These are phyloP conservation scores for Hyppa rectilinea DNA, from an alignment of 2,888 invertebrate species.

Conservation along the genomic window DNA sequence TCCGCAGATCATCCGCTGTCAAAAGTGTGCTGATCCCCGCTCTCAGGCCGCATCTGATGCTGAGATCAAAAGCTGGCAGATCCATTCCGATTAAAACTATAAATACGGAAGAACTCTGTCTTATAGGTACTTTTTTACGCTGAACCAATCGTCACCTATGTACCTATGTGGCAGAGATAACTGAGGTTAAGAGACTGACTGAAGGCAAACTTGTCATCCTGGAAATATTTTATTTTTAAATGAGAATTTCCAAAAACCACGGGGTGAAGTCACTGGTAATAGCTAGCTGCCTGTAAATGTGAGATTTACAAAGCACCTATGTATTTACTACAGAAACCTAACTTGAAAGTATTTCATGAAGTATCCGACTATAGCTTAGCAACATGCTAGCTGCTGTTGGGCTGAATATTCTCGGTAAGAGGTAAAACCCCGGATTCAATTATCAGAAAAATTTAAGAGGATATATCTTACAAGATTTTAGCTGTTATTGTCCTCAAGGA, in stretches of 20 bases:
- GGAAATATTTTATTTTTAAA: no score
- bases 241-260: no score
- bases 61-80: background rate
- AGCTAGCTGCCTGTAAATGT: background rate
- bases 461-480: background rate
- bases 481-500: background rate
- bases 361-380: background rate
- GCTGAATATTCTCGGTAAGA: slow-evolving; percentile 4
- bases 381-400: background rate
- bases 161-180: no score
- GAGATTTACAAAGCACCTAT: background rate
- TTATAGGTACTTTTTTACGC: background rate
- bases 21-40: background rate
- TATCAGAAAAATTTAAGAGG: background rate
- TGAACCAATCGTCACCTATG: background rate
- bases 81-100: background rate
- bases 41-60: background rate
- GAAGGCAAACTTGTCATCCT: no score
- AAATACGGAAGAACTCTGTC: background rate
- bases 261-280: background rate
- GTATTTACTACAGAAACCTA: background rate
- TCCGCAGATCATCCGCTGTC: no score
- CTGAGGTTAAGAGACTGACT: no score
- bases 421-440: slow-evolving; percentile 13
- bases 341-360: background rate